These are phyloP conservation scores for Mayetiola destructor DNA, from an alignment of 2,888 invertebrate species.

Conservation along the genomic window DNA sequence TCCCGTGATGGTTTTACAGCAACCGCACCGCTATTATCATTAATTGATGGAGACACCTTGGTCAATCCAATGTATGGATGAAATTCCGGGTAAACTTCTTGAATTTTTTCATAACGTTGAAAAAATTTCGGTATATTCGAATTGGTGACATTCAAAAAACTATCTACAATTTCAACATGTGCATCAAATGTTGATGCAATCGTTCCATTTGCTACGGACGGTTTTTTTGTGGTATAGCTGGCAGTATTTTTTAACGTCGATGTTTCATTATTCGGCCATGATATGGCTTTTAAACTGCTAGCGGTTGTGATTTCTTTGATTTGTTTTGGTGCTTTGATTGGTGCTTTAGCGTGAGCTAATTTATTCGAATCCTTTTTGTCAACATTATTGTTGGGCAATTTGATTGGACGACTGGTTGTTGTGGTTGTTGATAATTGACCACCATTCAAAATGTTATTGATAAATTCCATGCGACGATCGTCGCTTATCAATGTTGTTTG, in stretches of 20 bases:
- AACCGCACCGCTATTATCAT: conserved; percentile 20
- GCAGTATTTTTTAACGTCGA: background rate
- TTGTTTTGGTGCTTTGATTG: conserved; percentile 33
- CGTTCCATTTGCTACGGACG: background rate
- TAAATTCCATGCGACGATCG: conserved; percentile 14
- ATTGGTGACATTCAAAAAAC: conserved; percentile 20
- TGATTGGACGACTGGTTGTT: conserved; percentile 7
- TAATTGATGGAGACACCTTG: conserved; percentile 24
- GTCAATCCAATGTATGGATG: conserved; percentile 36
- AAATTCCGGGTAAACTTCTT: conserved; percentile 59
- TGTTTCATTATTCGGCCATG: background rate
- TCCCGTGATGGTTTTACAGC: conserved; percentile 30
- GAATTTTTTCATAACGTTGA: conserved; percentile 60
- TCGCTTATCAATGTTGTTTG: conserved; percentile 3
- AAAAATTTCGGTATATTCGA: conserved; percentile 53
- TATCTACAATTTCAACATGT: conserved; percentile 21
- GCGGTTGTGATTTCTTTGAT: conserved; percentile 27
- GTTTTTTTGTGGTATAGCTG: background rate
- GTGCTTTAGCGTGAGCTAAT: conserved; percentile 23
- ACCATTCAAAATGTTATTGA: background rate
- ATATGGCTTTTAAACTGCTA: background rate
- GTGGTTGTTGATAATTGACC: conserved; percentile 15
- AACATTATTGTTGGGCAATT: conserved; percentile 10
- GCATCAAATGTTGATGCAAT: conserved; percentile 27
- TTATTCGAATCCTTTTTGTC: conserved; percentile 11